Conservation (phyloP, 2,797 vertebrate species). For the Cheirogaleus major region DNA sequence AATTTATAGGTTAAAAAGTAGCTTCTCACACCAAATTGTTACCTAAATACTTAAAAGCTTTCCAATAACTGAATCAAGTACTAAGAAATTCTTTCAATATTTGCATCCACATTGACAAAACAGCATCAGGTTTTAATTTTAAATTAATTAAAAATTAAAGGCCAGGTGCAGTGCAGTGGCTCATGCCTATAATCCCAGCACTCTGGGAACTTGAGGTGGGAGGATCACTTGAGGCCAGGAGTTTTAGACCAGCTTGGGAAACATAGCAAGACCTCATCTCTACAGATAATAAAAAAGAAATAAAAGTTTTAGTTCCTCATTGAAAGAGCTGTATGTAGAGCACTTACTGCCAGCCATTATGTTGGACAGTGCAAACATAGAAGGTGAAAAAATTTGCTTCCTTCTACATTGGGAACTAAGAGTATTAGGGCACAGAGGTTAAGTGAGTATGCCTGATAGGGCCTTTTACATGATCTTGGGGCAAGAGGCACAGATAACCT, state of each 20-base stretch:
- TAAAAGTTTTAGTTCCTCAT: not conserved
- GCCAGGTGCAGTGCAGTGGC: not conserved
- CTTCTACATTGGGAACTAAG: not conserved
- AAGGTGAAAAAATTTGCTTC: not conserved
- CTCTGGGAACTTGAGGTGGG: too few species aligned
- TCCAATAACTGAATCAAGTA: not conserved
- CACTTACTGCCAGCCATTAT: not conserved
- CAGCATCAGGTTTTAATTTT: not conserved
- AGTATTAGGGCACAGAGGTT: not conserved
- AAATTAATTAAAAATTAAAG: not conserved
- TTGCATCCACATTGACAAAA: not conserved
- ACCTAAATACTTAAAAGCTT: not conserved
- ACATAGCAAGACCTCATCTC: not conserved
- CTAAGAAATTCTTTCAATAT: not conserved
- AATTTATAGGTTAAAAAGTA: not conserved
- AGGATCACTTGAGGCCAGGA: too few species aligned
- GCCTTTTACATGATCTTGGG: not conserved
- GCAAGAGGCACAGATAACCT: not conserved
- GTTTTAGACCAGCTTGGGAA: not conserved
- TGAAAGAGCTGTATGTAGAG: not conserved
- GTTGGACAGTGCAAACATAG: not conserved
- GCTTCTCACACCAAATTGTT: not conserved
- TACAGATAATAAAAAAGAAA: not conserved
- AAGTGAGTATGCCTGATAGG: not conserved
- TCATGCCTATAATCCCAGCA: too few species aligned